Conservation (phyloP, 2,888 invertebrate species). For the Sinhomidia bicolor region DNA sequence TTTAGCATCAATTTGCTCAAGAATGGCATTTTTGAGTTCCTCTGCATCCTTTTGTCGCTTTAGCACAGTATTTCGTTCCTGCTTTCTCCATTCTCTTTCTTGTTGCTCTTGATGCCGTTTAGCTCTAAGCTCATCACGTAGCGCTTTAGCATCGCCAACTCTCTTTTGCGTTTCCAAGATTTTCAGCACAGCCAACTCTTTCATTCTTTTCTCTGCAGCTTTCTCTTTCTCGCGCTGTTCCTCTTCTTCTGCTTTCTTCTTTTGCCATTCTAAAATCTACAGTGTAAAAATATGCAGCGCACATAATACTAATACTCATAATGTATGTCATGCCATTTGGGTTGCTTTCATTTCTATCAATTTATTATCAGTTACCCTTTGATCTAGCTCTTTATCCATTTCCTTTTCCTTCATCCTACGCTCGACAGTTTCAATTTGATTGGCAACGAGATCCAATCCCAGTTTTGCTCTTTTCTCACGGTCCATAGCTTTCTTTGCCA, state of each 20-base stretch:
- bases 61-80: constrained; percentile 70
- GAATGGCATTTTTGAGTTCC: constrained; percentile 73
- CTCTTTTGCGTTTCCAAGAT: constrained; percentile 75
- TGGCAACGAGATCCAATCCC: constrained; percentile 79
- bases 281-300: not conserved
- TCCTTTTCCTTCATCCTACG: constrained; percentile 86
- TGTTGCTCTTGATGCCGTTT: constrained; percentile 75
- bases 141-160: constrained; percentile 73
- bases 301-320: too few species aligned
- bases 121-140: constrained; percentile 78
- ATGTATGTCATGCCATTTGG: too few species aligned
- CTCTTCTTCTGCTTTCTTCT: constrained; percentile 72
- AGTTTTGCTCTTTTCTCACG: constrained; percentile 74
- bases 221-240: constrained; percentile 72
- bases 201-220: constrained; percentile 61
- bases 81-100: constrained; percentile 79
- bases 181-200: constrained; percentile 68
- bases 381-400: constrained; percentile 84
- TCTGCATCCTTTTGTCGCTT: constrained; percentile 66
- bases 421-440: constrained; percentile 82
- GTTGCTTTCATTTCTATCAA: too few species aligned
- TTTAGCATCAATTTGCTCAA: constrained; percentile 76
- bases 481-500: constrained; percentile 60
- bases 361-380: constrained; percentile 80
- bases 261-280: constrained; percentile 76